Conservation (phyloP, 2,113 vertebrate genomes). For the Anas platyrhynchos region DNA sequence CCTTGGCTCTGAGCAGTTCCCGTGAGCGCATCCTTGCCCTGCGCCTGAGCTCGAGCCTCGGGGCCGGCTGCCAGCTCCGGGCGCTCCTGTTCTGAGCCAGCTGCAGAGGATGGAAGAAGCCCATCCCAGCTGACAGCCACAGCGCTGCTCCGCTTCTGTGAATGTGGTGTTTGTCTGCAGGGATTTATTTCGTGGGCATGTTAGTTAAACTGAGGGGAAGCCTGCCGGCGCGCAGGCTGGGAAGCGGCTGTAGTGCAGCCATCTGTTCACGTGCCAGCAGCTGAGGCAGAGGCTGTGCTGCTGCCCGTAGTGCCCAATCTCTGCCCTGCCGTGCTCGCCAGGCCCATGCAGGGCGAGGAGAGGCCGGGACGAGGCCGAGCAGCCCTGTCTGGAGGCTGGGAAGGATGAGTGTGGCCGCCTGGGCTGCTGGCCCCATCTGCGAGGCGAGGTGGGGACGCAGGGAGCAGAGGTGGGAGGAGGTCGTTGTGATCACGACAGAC, state of each 20-base stretch:
- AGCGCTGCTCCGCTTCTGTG: neutral
- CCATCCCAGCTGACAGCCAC: neutral
- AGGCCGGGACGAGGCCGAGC: neutral
- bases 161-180: neutral
- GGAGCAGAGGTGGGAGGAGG: neutral
- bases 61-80: neutral
- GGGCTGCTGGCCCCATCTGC: neutral
- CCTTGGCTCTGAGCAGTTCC: neutral
- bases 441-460: neutral
- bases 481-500: neutral
- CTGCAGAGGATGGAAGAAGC: fast-evolving
- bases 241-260: fast-evolving
- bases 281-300: fast-evolving
- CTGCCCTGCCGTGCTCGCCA: fast-evolving
- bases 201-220: neutral
- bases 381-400: neutral
- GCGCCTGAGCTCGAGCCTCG: fast-evolving
- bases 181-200: neutral
- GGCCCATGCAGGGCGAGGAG: neutral
- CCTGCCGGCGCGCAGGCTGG: neutral
- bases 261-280: neutral
- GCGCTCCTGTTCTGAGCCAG: neutral
- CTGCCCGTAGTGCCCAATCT: too few relatives aligned
- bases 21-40: fast-evolving
- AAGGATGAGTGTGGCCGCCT: fast-evolving